Conservation (phyloP, 2,888 invertebrate species). For the Scaptodrosophila latifasciaeformis region DNA sequence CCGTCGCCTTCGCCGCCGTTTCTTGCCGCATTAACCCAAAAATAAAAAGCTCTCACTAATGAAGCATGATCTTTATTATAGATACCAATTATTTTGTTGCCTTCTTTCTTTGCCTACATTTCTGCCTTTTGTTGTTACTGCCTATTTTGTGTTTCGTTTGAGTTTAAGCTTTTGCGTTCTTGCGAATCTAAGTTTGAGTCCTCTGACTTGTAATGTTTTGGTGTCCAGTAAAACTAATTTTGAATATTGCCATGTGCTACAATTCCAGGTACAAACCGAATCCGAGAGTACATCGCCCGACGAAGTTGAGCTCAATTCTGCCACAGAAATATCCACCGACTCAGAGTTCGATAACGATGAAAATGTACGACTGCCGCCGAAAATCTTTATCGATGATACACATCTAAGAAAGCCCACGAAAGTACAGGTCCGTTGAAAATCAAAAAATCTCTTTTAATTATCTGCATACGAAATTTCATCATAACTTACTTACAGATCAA, state of each 20-base stretch:
- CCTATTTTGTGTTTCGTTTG: constrained; percentile 26
- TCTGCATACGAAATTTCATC: background rate
- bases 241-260: constrained; percentile 10
- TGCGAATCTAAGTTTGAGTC: background rate
- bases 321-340: constrained; percentile 94
- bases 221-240: constrained; percentile 1
- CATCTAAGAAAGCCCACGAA: constrained; percentile 79
- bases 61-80: background rate
- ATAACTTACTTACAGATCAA: constrained; percentile 67
- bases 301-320: constrained; percentile 87
- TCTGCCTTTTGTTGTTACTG: no score
- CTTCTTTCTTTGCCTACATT: no score
- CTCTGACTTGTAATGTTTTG: background rate
- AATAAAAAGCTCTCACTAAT: constrained; percentile 37
- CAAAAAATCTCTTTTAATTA: background rate
- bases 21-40: constrained; percentile 24
- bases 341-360: constrained; percentile 93
- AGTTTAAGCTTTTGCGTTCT: background rate
- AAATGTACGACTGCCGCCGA: constrained; percentile 80
- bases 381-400: constrained; percentile 83
- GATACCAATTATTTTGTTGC: background rate
- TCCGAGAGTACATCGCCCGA: constrained; percentile 81
- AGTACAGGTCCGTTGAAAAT: constrained; percentile 77
- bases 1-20: constrained; percentile 25
- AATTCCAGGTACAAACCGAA: constrained; percentile 80